Evolutionary conservation across 2,113 vertebrate species (phyloP).

Genomic region (Progne subis): DNA sequence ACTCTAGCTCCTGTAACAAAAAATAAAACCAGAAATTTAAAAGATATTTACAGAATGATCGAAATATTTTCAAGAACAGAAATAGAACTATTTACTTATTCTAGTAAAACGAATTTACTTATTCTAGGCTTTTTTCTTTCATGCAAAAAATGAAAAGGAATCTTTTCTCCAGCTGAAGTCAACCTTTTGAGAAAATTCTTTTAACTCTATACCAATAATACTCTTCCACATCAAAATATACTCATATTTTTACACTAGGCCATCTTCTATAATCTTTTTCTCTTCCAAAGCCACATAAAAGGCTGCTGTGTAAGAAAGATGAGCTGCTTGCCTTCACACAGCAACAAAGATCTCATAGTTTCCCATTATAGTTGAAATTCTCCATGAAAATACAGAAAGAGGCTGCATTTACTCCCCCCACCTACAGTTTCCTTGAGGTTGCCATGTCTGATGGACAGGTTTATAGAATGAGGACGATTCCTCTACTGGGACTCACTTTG

Average conservation of each 20-base stretch:
- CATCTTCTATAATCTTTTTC: background rate
- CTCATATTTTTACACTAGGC: background rate
- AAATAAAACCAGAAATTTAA: slow-evolving; percentile 29
- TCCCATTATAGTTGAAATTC: background rate
- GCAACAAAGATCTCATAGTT: background rate
- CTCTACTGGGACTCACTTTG: background rate
- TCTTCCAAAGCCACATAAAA: background rate
- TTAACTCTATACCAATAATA: background rate
- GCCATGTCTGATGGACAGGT: background rate
- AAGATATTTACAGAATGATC: slow-evolving; percentile 5
- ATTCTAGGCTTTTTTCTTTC: background rate
- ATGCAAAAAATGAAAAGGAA: background rate
- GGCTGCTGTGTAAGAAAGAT: background rate
- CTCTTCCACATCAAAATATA: background rate
- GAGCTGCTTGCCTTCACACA: background rate
- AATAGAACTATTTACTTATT: background rate
- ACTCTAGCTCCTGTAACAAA: slow-evolving; percentile 93
- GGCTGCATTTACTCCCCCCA: background rate
- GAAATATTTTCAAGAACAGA: background rate
- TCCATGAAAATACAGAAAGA: background rate
- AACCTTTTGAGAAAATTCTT: background rate
- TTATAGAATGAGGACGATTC: rapidly evolving
- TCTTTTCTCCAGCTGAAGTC: background rate
- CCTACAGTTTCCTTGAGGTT: background rate
- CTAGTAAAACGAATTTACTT: background rate